Evolutionary conservation across 64 coral and sea anemone genomes (phyloP), one percentile per base, ranked within the genome.

Genomic region (Actinia tenebrosa): DNA sequence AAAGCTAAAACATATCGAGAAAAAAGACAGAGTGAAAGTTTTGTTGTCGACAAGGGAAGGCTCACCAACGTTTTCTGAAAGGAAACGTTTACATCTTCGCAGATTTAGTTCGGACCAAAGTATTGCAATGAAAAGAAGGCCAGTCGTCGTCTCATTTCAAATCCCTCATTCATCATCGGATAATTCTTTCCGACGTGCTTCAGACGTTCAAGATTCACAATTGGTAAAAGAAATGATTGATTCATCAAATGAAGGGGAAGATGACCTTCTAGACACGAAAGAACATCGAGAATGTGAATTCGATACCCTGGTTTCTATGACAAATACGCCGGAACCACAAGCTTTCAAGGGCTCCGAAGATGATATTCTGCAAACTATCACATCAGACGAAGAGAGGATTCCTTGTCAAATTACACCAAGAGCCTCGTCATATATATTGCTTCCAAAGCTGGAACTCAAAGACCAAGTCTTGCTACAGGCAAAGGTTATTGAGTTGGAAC

Each of bases 241-340:
- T 14, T 75, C 27, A 13, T 14, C n/a, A 3, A 75, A 75, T n/a
- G 69, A 75, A 13, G 42, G 69, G 3, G 27, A 16, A 27, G 23
- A 10, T 75, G 69, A 75, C 25, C 10, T 23, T 23, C 63, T 66
- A 66, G 63, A 18, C 19, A 4, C 69, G 14, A 75, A 75, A 42
- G 69, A 75, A 75, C 69, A 75, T 18, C 69, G 25, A 42, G 80
- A 52, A 83, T 83, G 80, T 30, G 46, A 52, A 20, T 83, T 10
- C 45, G 80, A 83, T 16, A 83, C 80, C 7, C 16, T 83, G 20
- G 45, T 83, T 20, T 83, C 80, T 16, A 83, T 83, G 80, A 83
- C 80, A 52, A 83, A 83, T 44, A 83, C 80, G 3, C 80, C 80
- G 4, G 80, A 83, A 27, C 80, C 80, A 53, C 45, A 27, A 16